Conservation (phyloP, 2,113 vertebrate species). For the Sebastes fasciatus region DNA sequence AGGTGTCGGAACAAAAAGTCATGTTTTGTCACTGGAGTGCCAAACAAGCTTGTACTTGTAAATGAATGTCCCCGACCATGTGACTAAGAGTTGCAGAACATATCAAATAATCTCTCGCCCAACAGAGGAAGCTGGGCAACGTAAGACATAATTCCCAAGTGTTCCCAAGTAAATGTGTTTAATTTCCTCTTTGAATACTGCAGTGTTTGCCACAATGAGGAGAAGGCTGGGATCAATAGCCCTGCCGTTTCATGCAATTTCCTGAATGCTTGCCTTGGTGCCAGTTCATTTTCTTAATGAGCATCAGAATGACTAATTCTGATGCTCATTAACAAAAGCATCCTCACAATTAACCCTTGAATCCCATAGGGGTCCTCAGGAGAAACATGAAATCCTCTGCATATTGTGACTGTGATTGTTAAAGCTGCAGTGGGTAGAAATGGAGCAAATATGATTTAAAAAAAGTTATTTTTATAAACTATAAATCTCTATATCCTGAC, state of each 20-base stretch:
- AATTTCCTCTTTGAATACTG: slow-evolving; percentile 37
- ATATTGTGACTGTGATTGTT: slow-evolving; percentile 6
- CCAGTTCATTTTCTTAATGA: slow-evolving; percentile 75
- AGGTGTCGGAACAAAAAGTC: neutral
- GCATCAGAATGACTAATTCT: slow-evolving; percentile 67
- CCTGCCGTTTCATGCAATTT: slow-evolving; percentile 32
- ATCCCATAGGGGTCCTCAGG: slow-evolving; percentile 60
- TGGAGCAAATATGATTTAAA: no score
- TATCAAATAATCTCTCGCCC: neutral
- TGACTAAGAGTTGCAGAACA: neutral
- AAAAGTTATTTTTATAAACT: no score
- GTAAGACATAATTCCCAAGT: neutral
- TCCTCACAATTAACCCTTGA: slow-evolving; percentile 73
- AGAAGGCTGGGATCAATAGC: slow-evolving; percentile 42
- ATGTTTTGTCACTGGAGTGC: neutral
- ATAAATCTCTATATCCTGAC: no score
- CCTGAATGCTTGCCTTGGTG: slow-evolving; percentile 34
- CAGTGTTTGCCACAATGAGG: slow-evolving; percentile 20
- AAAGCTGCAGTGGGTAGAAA: no score
- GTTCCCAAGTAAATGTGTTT: slow-evolving; percentile 33
- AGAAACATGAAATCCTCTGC: slow-evolving; percentile 18
- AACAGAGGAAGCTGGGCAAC: neutral
- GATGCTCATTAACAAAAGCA: slow-evolving; percentile 54
- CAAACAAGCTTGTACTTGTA: slow-evolving; percentile 2
- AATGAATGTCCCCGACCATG: neutral